Evolutionary conservation across 2,888 invertebrate species (phyloP), one percentile per base, ranked within the genome.

Genomic region (Sisyra nigra): DNA sequence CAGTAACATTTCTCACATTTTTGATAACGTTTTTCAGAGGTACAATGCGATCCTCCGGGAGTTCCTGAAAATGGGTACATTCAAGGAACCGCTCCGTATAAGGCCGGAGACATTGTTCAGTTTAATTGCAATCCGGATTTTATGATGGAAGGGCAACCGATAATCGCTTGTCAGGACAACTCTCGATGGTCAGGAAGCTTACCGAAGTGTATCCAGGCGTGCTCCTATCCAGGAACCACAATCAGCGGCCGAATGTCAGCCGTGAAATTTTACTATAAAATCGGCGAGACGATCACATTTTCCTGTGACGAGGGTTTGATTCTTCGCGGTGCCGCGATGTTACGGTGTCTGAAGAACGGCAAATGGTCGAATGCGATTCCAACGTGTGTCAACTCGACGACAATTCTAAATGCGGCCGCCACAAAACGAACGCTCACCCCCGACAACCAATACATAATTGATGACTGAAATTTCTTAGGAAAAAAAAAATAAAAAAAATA

Each of bases 101-200:
- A 82, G 50, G 84, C 85, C 9, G 87, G 88, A 0, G 86, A 88
- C 60, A 78, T 86, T 41, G 77, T 88, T 18, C 84, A 87, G 60
- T 85, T 87, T 67, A 84, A 83, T 58, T 91, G 89, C 61, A 80
- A 85, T 62, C 78, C 82, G 7, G 86, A 86, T 52, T 87, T 78
- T 61, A 86, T 89, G 72, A 78, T 89, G 72, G 86, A 87, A 59
- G 89, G 91, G 2, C 75, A 84, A 52, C 85, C 87, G n/a, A 86
- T 88, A 51, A 76, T 87, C 41, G 84, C 87, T 15, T 91, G 91
- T 60, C 86, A 87, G 64, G 85, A 86, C 55, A 84, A 79, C 57
- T 86, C 86, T 7, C 69, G 82, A 46, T 89, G 89, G 86, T 84
- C 85, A 44, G 81, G 83, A 39, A 76, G 78, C 35, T 67, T 81